Percentiles rank a stretch among this genome's conserved stretches.
Evolutionary conservation across 2,113 vertebrate genomes (phyloP).

Genomic region (Pardalotus punctatus): DNA sequence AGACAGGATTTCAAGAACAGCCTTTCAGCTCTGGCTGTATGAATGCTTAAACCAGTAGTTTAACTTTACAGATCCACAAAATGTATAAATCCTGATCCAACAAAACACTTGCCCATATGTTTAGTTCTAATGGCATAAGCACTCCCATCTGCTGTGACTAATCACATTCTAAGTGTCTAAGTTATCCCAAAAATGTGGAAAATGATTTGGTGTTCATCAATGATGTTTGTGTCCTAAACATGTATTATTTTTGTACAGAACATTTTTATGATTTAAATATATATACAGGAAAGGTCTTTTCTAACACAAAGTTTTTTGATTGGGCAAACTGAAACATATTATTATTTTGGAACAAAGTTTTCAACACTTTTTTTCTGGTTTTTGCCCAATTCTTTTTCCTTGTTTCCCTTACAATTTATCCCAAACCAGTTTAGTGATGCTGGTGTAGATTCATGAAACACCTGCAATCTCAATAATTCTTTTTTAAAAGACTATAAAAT

Average conservation of each 20-base stretch:
- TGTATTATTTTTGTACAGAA: not conserved
- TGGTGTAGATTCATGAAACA: not conserved
- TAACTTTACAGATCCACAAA: not conserved
- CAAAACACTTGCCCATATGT: constrained; percentile 23
- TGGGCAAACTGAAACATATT: not conserved
- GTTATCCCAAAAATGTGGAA: not conserved
- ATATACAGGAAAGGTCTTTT: not conserved
- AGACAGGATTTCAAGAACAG: not conserved
- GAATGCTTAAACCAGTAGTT: not conserved
- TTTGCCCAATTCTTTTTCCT: not conserved
- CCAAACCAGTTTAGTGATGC: not conserved
- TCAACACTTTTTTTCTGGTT: not conserved
- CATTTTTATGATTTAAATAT: not conserved
- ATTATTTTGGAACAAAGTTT: not conserved
- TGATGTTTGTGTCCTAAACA: not conserved
- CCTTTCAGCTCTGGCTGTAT: not conserved
- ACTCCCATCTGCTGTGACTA: constrained; percentile 27
- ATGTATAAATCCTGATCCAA: not conserved
- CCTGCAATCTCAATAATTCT: not conserved
- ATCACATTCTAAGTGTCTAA: constrained; percentile 1
- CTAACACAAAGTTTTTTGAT: not conserved
- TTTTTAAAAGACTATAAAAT: not conserved
- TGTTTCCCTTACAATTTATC: not conserved
- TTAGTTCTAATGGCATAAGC: constrained; percentile 32
- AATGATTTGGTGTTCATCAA: not conserved